Percentiles rank a stretch among this genome's conserved stretches.
These are phyloP conservation scores for Petrosia ficiformis DNA, from an alignment of 37 sponge, comb jelly and placozoan species.

Conservation along the genomic window DNA sequence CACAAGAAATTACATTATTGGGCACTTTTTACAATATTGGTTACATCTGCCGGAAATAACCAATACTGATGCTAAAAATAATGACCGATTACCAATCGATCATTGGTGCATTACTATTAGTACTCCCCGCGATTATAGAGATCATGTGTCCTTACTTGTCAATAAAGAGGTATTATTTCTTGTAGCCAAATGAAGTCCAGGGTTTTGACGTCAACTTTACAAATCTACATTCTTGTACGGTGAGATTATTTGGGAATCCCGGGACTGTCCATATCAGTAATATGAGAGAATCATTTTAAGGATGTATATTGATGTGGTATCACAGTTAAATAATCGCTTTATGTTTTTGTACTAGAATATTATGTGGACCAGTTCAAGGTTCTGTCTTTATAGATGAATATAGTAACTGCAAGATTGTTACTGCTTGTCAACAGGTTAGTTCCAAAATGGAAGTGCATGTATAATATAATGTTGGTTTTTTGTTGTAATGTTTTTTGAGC, in stretches of 20 bases:
- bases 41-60: no score
- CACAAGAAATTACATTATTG: no score
- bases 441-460: neutral
- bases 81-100: no score
- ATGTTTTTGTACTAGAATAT: constrained; percentile 22
- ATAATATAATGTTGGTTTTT: neutral
- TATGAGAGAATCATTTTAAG: constrained; percentile 32
- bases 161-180: no score
- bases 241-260: constrained; percentile 58
- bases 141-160: no score
- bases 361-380: constrained; percentile 73
- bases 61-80: no score
- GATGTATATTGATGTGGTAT: neutral
- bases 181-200: constrained; percentile 38
- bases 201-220: constrained; percentile 51
- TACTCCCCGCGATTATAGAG: no score
- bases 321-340: neutral
- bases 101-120: no score
- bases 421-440: constrained; percentile 92
- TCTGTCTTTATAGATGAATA: constrained; percentile 86
- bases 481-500: neutral
- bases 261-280: constrained; percentile 60
- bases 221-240: constrained; percentile 48
- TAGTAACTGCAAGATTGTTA: constrained; percentile 54
- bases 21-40: no score